Percentiles rank a stretch among this genome's conserved stretches.
Conservation (phyloP, 2,888 invertebrate genomes). For the Phorcus lineatus region DNA sequence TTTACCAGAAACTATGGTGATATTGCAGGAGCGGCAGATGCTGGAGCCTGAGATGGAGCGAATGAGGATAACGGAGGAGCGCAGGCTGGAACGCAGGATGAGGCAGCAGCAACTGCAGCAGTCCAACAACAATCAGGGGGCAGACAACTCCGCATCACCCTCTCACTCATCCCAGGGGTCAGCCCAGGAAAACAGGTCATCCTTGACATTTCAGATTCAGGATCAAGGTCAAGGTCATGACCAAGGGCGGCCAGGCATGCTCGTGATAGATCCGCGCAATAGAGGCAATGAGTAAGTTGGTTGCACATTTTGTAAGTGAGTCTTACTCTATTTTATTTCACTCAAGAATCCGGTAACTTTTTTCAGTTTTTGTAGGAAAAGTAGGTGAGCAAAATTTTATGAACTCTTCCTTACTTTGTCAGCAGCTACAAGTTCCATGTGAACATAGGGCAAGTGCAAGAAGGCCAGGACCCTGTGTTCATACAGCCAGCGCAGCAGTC, state of each 20-base stretch:
- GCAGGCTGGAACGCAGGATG: conserved; percentile 36
- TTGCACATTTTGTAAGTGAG: background rate
- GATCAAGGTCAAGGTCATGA: background rate
- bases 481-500: no score
- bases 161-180: background rate
- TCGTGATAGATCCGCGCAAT: conserved; percentile 44
- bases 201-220: conserved; percentile 6
- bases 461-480: no score
- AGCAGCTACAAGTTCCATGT: no score
- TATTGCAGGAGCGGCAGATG: conserved; percentile 47
- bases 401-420: no score
- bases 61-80: conserved; percentile 38
- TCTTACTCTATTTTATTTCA: no score
- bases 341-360: no score
- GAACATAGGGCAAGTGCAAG: no score
- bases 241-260: conserved; percentile 20
- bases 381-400: no score
- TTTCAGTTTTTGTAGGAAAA: no score
- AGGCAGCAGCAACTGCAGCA: background rate
- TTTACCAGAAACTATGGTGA: background rate
- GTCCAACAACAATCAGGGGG: background rate
- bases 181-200: background rate
- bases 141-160: no score
- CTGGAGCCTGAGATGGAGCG: conserved; percentile 45
- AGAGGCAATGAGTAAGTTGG: conserved; percentile 12